phyloP scores from a whole-genome alignment of 2,888 invertebrate species.

The Dilophus febrilis region DNA sequence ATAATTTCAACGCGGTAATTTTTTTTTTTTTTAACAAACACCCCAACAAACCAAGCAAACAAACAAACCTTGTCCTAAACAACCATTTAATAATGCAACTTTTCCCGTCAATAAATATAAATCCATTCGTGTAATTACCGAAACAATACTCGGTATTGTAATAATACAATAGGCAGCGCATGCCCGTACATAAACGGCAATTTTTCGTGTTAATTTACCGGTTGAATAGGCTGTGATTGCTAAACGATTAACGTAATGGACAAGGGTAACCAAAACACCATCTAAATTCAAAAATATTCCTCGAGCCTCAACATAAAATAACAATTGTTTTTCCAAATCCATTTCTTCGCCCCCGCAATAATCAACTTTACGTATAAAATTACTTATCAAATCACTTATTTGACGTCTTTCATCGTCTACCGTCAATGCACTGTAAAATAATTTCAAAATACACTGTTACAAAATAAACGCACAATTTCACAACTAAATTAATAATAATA shows the following conservation, averaged over 20 bases:
- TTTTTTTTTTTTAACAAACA: not conserved
- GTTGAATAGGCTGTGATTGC: conserved; percentile 49
- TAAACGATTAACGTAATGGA: conserved; percentile 74
- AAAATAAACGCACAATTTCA: conserved; percentile 5
- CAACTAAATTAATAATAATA: not conserved
- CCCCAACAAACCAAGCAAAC: not conserved
- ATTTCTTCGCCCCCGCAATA: no score
- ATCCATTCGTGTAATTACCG: conserved; percentile 59
- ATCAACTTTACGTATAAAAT: conserved; percentile 60
- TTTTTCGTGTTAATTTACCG: conserved; percentile 60
- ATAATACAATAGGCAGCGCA: conserved; percentile 93
- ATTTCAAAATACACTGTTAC: conserved; percentile 3
- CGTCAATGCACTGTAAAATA: conserved; percentile 54
- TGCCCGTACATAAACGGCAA: conserved; percentile 75
- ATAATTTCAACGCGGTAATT: not conserved
- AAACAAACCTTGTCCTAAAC: conserved; percentile 73
- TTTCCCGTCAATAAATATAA: conserved; percentile 78
- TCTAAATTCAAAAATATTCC: conserved; percentile 83
- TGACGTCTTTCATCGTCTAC: conserved; percentile 83
- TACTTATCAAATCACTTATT: conserved; percentile 67
- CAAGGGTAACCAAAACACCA: conserved; percentile 64
- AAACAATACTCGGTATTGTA: conserved; percentile 86
- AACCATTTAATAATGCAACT: conserved; percentile 74
- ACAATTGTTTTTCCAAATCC: conserved; percentile 80
- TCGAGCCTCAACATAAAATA: conserved; percentile 86